Conservation (phyloP, 2,113 vertebrate species). For the Chelonoidis abingdonii region DNA sequence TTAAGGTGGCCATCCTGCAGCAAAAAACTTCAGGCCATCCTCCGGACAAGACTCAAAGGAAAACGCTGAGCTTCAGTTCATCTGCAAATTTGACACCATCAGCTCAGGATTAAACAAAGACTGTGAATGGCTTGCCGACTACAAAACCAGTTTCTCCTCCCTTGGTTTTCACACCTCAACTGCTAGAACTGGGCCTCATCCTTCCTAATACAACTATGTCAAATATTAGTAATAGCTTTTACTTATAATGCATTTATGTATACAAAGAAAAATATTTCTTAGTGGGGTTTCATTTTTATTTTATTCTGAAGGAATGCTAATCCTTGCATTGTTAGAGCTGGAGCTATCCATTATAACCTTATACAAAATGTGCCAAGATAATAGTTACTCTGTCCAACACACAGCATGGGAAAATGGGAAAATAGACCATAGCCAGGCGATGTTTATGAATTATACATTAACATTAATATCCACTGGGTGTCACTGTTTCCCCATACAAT, state of each 20-base stretch:
- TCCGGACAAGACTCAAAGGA: too few species aligned
- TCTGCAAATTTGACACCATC: too few species aligned
- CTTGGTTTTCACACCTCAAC: too few species aligned
- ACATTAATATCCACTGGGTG: conserved; percentile 23
- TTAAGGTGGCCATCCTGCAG: too few species aligned
- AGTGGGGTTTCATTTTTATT: neutral
- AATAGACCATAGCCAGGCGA: accelerated
- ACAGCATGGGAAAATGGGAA: neutral
- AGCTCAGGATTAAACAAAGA: too few species aligned
- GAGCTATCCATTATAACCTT: neutral
- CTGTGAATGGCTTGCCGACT: too few species aligned
- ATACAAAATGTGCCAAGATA: neutral
- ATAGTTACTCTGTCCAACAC: neutral
- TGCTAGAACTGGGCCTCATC: too few species aligned
- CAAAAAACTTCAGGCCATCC: too few species aligned
- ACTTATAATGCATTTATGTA: neutral
- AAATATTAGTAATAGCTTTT: neutral
- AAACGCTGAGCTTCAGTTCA: too few species aligned
- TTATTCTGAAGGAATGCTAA: neutral
- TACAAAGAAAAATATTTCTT: neutral
- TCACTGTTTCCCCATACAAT: conserved; percentile 48
- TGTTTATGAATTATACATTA: neutral
- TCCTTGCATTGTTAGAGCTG: neutral
- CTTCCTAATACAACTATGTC: neutral
- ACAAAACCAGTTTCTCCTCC: too few species aligned